Evolutionary conservation across 2,888 invertebrate species (phyloP), one percentile per base, ranked within the genome.

Genomic region (Rapana venosa): DNA sequence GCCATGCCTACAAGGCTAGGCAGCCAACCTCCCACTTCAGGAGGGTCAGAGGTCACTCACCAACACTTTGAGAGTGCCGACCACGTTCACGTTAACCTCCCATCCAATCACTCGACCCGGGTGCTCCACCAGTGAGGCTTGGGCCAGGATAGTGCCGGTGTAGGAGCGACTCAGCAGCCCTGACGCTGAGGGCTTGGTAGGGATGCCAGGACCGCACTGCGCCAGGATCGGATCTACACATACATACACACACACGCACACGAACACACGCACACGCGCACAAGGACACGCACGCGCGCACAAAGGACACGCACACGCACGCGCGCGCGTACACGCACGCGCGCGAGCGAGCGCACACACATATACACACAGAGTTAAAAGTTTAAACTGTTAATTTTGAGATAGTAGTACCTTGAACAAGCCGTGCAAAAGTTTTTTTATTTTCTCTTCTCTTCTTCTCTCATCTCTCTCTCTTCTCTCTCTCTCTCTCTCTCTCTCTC

Each of bases 81-180:
- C 70, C 6, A 32, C 88, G 0, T 92, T 86, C 20, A 93, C 93
- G 77, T 92, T 91, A 74, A 93, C 92, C 88, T 95, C 94, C 90
- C 94, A 92, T 4, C 93, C 93, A 8, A 93, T 88, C 8, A 94
- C 74, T 17, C 90, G 90, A 1, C 94, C 93, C 30, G 92, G 79
- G 11, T 88, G 89, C 20, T 90, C 90, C 88, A 92, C 87, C 26
- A 92, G 77, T n/a, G 91, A 91, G 22, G 81, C 66, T 2, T 74
- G 61, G 5, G 70, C 81, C 0, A 81, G 0, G 17, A 85, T 36
- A 30, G 79, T 66, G 22, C 91, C 91, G 1, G 74, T 81, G 2
- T 30, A 4, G 17, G 58, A 0, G 1, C 61, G 22, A 11, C 32
- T 22, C 20, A 22, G 35, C 32, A n/a, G 35, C 2, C 87, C 56